phyloP scores from a whole-genome alignment of 2,888 invertebrate genomes.

The Drosophila nigricruria region DNA sequence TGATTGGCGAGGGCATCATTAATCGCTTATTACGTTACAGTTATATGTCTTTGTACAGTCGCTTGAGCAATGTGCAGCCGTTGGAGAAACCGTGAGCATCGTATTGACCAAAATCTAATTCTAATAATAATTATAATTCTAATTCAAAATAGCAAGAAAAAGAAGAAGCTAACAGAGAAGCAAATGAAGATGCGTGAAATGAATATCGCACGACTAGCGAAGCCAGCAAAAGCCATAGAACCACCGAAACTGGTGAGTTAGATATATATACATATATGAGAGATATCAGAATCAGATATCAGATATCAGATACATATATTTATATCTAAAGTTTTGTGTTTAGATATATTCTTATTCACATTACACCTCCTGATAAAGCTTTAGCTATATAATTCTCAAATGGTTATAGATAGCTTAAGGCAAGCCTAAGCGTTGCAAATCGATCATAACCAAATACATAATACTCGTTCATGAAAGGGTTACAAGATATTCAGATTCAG shows the following conservation, averaged over 20 bases:
- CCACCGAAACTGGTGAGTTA: constrained; percentile 63
- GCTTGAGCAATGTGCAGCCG: constrained; percentile 76
- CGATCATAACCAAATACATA: too few relatives aligned
- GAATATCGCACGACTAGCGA: constrained; percentile 72
- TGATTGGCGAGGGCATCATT: constrained; percentile 62
- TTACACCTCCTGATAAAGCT: background rate
- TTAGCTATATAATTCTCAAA: background rate
- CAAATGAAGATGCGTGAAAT: constrained; percentile 55
- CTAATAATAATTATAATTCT: background rate
- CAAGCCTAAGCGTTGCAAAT: too few relatives aligned
- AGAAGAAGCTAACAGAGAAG: constrained; percentile 62
- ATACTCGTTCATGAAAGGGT: too few relatives aligned
- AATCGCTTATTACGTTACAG: constrained; percentile 81
- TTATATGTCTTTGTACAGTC: constrained; percentile 82
- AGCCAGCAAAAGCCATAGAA: constrained; percentile 69
- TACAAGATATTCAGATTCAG: too few relatives aligned
- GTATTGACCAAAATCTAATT: background rate
- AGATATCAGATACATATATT: background rate
- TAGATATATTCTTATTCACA: background rate
- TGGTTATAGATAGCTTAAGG: background rate
- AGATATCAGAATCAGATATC: background rate
- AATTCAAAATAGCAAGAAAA: constrained; percentile 50
- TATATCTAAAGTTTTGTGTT: background rate
- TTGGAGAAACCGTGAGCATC: constrained; percentile 68
- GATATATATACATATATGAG: too few relatives aligned